Percentiles rank a stretch among this genome's conserved stretches.
These are phyloP conservation scores for Passer montanus DNA, from an alignment of 2,113 vertebrate genomes.

Conservation along the genomic window DNA sequence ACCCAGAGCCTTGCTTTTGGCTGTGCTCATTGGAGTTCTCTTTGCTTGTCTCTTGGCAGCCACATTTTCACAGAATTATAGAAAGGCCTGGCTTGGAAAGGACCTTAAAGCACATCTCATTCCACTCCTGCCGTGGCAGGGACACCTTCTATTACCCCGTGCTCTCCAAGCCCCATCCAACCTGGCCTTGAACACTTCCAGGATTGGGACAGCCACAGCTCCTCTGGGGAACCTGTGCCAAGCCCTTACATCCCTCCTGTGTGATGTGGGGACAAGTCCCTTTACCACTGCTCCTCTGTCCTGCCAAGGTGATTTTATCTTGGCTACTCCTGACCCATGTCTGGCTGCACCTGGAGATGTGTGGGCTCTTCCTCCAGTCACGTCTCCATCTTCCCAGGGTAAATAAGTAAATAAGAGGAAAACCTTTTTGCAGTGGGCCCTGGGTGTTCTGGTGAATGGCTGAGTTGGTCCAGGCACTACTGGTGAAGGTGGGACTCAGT, in stretches of 20 bases:
- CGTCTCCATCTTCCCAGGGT: background rate
- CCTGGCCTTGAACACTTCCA: background rate
- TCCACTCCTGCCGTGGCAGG: background rate
- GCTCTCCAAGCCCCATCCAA: fast-evolving
- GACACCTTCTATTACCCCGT: background rate
- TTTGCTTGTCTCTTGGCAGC: background rate
- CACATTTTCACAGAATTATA: background rate
- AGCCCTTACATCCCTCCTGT: background rate
- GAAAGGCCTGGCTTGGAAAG: background rate
- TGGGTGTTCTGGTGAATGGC: background rate
- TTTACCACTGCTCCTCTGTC: background rate
- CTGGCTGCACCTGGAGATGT: background rate
- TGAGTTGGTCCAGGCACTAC: background rate
- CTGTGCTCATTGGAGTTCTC: background rate
- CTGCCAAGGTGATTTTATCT: background rate
- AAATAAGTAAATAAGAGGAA: background rate
- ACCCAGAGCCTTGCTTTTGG: background rate
- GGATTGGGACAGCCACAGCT: background rate
- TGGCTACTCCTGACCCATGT: background rate
- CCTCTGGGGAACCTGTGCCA: background rate
- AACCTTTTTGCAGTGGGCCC: background rate
- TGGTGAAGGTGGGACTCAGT: background rate
- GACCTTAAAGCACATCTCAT: background rate
- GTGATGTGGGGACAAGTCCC: background rate
- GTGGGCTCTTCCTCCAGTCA: background rate